A percentile compares a stretch with the other conserved stretches of the same genome.
Evolutionary conservation across 92 coral and sea anemone species (phyloP).

Genomic region (Phenganax stokvisi): DNA sequence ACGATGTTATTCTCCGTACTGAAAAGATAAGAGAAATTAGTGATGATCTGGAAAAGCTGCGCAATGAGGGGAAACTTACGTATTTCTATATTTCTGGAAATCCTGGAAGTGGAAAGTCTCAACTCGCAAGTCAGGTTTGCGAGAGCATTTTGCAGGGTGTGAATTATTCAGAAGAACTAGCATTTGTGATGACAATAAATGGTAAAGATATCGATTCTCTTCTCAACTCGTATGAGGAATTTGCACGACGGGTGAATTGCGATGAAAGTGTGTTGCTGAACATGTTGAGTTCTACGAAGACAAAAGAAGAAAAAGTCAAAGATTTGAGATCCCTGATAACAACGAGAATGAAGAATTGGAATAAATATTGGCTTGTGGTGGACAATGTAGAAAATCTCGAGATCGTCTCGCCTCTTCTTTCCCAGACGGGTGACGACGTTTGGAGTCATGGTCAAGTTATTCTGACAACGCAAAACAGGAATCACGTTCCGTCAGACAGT

Average conservation of each 20-base stretch:
- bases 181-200: not conserved
- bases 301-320: not conserved
- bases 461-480: slow-evolving; percentile 42
- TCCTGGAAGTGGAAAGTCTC: slow-evolving; percentile 16
- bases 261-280: not conserved
- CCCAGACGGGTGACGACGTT: slow-evolving; percentile 14
- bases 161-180: not conserved
- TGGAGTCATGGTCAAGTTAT: slow-evolving; percentile 22
- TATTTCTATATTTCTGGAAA: not conserved
- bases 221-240: not conserved
- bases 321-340: not conserved
- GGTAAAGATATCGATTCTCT: not conserved
- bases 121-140: not conserved
- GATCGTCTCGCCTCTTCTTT: slow-evolving; percentile 2
- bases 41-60: not conserved
- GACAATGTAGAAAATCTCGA: slow-evolving; percentile 15
- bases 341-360: not conserved
- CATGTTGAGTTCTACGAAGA: not conserved
- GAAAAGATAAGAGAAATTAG: not conserved
- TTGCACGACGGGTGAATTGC: not conserved
- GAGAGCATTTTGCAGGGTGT: not conserved
- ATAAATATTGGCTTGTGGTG: not conserved
- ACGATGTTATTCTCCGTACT: not conserved
- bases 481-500: slow-evolving; percentile 17
- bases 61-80: not conserved